Evolutionary conservation across 2,797 vertebrate species (phyloP), one percentile per base, ranked within the genome.

Genomic region (Coregonus ussuriensis): DNA sequence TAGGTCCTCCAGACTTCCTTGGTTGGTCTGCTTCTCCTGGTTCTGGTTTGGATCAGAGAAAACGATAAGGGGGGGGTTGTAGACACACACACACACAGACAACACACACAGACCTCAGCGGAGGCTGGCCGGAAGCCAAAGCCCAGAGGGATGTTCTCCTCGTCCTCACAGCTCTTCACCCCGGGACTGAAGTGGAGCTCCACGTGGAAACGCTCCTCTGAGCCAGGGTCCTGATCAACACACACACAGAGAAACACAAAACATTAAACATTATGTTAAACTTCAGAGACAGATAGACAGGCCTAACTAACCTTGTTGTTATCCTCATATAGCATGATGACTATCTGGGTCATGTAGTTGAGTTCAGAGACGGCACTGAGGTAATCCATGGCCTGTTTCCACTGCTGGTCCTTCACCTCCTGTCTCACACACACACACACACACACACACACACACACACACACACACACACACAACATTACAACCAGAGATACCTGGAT

Each of bases 311-410:
- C 96, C 94, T 94, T 95, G 76, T 96, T 96, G 89, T 97, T 97
- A 89, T 97, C 96, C 85, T 97, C 96, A 76, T 97, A 97, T 79
- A 97, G 93, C 96, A 97, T 97, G 88, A 97, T 96, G 82, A 97
- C 96, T 82, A 97, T 96, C 94, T 97, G 96, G 68, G 96, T 97
- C 96, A 97, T 97, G 90, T 97, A 97, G 92, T 97, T 97, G 81
- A 97, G 94, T 84, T 97, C 96, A 37, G 96, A 94, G 84, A 97
- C 96, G 77, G 96, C 96, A 74, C 95, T 94, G 81, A 97, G 93
- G 88, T 97, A 97, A 85, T 96, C 95, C 96, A 97, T 94, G 80
- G 96, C 96, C 88, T 96, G 93, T 88, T 95, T 95, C 96, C 96
- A 97, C 81, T 97, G 96, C 74, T 93, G 91, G 87, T 97, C 96